Evolutionary conservation across 2,113 vertebrate genomes (phyloP).

Genomic region (Dolichotis patagonum): DNA sequence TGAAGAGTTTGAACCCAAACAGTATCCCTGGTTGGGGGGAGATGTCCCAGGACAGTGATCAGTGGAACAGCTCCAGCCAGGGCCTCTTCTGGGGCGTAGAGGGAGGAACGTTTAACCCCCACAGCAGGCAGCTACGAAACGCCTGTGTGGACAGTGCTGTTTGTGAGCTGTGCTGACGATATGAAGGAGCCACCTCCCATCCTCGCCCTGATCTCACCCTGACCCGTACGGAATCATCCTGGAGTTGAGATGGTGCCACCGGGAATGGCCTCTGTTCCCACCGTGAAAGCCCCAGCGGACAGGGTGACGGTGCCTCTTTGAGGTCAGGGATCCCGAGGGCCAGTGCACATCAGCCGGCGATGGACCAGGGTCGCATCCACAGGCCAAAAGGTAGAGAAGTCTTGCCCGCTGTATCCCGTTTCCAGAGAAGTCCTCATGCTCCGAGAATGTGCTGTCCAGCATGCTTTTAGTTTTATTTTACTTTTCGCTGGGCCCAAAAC

Average conservation of each 20-base stretch:
- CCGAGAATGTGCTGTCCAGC: neutral
- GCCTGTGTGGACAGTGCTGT: neutral
- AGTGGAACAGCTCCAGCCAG: neutral
- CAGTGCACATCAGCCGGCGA: neutral
- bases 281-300: neutral
- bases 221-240: fast-evolving
- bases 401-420: fast-evolving
- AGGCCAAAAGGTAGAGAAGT: fast-evolving
- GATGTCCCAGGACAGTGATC: fast-evolving
- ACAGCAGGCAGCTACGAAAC: neutral
- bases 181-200: no score
- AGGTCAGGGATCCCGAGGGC: neutral
- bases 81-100: neutral
- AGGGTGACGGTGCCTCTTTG: no score
- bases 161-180: fast-evolving
- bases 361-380: neutral
- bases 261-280: no score
- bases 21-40: neutral
- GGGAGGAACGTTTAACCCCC: neutral
- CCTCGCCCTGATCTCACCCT: fast-evolving
- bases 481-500: neutral
- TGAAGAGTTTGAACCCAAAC: neutral
- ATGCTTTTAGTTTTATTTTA: no score
- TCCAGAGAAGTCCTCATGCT: neutral
- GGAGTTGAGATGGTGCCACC: fast-evolving